These are phyloP conservation scores for Cydia fagiglandana DNA, from an alignment of 1,140 invertebrate species.

Conservation along the genomic window DNA sequence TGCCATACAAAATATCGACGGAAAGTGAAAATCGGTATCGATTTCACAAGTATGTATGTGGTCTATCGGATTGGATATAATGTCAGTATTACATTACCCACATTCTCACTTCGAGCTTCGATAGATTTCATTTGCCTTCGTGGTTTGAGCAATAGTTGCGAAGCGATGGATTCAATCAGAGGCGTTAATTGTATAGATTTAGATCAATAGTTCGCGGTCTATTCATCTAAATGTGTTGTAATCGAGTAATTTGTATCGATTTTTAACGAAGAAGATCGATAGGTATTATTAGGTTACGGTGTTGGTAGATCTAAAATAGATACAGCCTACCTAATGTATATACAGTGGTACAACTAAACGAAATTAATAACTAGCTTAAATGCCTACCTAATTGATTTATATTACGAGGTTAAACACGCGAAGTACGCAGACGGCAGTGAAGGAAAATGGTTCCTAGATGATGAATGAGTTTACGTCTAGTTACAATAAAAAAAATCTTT, in stretches of 20 bases:
- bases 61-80: conserved; percentile 11
- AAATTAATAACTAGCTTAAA: too few relatives aligned
- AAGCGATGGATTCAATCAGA: not conserved
- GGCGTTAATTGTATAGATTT: not conserved
- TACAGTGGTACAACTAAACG: too few relatives aligned
- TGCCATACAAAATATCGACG: not conserved
- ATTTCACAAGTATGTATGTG: conserved; percentile 20
- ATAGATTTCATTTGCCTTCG: not conserved
- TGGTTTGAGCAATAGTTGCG: not conserved
- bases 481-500: too few relatives aligned
- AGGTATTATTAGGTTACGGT: not conserved
- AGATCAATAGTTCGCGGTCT: not conserved
- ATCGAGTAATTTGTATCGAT: not conserved
- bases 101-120: not conserved
- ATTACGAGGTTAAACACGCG: not conserved
- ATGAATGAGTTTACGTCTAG: too few relatives aligned
- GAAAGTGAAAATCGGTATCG: conserved; percentile 18
- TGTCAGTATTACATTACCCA: not conserved
- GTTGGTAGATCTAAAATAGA: not conserved
- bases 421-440: too few relatives aligned
- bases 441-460: too few relatives aligned
- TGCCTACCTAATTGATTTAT: not conserved
- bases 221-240: not conserved
- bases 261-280: not conserved
- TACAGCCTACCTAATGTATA: not conserved